A percentile compares a stretch with the other conserved stretches of the same genome.
phyloP scores from a whole-genome alignment of 2,113 vertebrate species.

The Chaetura pelagica region DNA sequence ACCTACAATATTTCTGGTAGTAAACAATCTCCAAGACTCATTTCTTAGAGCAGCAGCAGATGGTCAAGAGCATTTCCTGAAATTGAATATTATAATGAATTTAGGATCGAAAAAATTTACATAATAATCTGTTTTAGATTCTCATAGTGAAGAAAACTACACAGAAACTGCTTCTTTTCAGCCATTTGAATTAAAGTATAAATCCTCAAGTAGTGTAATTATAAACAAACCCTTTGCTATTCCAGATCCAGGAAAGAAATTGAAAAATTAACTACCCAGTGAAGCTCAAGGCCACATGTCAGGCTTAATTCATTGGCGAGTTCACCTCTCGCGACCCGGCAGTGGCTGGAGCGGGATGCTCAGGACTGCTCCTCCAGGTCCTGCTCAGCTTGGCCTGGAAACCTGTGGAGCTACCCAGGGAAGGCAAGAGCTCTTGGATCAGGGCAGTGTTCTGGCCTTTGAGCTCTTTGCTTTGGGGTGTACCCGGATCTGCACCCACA shows the following conservation, averaged over 20 bases:
- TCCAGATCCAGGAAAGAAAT: neutral
- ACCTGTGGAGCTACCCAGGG: neutral
- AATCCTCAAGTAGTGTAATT: slow-evolving; percentile 55
- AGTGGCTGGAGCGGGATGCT: neutral
- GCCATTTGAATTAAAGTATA: slow-evolving; percentile 3
- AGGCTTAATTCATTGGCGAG: neutral
- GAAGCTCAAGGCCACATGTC: neutral
- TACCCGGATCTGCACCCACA: neutral
- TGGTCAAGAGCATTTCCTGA: slow-evolving; percentile 70
- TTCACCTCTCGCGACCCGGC: neutral
- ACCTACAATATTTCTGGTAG: slow-evolving; percentile 12
- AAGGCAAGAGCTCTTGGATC: rapidly evolving
- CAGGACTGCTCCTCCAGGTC: neutral
- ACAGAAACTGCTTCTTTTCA: slow-evolving; percentile 42
- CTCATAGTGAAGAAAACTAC: slow-evolving; percentile 35
- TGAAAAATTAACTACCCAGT: slow-evolving; percentile 17
- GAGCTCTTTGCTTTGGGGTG: rapidly evolving
- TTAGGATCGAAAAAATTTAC: slow-evolving; percentile 55
- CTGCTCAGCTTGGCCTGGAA: rapidly evolving
- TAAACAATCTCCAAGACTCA: slow-evolving; percentile 56
- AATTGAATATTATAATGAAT: slow-evolving; percentile 71
- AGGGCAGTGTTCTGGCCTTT: rapidly evolving
- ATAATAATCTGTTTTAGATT: slow-evolving; percentile 66
- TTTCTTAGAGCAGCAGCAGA: slow-evolving; percentile 61
- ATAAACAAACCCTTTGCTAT: slow-evolving; percentile 37